phyloP scores from a whole-genome alignment of 2,113 vertebrate genomes.

The Cygnus buccinator region DNA sequence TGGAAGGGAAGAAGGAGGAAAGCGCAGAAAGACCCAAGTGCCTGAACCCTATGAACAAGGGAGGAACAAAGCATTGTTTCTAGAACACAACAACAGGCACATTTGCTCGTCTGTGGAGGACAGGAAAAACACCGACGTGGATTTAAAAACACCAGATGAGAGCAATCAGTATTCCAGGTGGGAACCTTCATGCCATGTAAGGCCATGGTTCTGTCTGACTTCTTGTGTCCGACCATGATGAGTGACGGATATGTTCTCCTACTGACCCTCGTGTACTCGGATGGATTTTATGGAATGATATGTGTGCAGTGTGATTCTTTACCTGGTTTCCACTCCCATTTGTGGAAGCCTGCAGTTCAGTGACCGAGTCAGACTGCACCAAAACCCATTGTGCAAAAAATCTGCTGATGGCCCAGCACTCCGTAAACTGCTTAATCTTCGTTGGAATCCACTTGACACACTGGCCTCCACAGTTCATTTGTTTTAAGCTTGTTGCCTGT shows the following conservation, averaged over 20 bases:
- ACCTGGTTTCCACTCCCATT: background rate
- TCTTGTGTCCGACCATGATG: background rate
- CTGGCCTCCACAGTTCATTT: background rate
- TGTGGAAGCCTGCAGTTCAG: background rate
- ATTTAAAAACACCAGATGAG: background rate
- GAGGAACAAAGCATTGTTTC: background rate
- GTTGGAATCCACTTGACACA: background rate
- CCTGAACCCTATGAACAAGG: background rate
- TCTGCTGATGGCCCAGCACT: background rate
- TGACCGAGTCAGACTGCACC: background rate
- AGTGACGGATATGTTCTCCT: background rate
- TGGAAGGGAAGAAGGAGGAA: background rate
- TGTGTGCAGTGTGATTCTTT: background rate
- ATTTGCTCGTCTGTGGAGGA: background rate
- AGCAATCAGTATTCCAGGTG: background rate
- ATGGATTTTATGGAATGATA: background rate
- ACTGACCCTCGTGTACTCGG: background rate
- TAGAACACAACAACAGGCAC: background rate
- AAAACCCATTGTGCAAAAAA: background rate
- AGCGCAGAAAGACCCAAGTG: background rate
- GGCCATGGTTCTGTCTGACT: background rate
- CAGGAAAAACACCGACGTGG: background rate
- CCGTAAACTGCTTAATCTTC: background rate
- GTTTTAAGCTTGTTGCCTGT: background rate
- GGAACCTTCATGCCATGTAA: background rate